A percentile compares a stretch with the other conserved stretches of the same genome.
Conservation (phyloP, 2,113 vertebrate genomes). For the Amia ocellicauda region DNA sequence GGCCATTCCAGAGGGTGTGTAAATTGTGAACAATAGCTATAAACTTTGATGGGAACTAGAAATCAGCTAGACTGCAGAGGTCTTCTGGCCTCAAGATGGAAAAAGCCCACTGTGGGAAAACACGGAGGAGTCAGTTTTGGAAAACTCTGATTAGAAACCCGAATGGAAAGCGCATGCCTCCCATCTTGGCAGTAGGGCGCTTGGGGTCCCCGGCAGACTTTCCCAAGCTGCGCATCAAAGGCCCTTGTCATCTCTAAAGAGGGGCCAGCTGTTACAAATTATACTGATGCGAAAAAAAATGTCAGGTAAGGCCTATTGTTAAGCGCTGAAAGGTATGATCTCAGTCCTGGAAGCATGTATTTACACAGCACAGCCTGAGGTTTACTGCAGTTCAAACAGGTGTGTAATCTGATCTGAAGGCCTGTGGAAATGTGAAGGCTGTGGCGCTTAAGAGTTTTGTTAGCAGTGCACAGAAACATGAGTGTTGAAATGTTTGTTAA, state of each 20-base stretch:
- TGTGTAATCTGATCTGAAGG: slow-evolving; percentile 24
- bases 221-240: slow-evolving; percentile 41
- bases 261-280: slow-evolving; percentile 60
- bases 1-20: neutral
- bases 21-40: neutral
- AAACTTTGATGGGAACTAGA: slow-evolving; percentile 1
- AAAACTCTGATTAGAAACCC: slow-evolving; percentile 13
- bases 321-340: slow-evolving; percentile 50
- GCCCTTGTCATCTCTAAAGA: slow-evolving; percentile 35
- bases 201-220: slow-evolving; percentile 18
- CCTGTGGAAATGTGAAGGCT: neutral
- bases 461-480: neutral
- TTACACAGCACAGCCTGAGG: slow-evolving; percentile 20
- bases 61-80: neutral
- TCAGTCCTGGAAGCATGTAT: slow-evolving; percentile 57
- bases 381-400: slow-evolving; percentile 23
- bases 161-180: slow-evolving; percentile 8
- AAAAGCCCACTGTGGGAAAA: slow-evolving; percentile 37
- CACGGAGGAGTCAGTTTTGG: slow-evolving; percentile 17
- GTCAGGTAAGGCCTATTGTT: slow-evolving; percentile 47
- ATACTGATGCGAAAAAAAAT: slow-evolving; percentile 39
- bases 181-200: slow-evolving; percentile 16
- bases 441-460: neutral
- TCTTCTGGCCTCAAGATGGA: neutral
- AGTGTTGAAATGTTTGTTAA: too few species aligned